These are phyloP conservation scores for Tetramorium simillimum DNA, from an alignment of 1,140 invertebrate species.

Conservation along the genomic window DNA sequence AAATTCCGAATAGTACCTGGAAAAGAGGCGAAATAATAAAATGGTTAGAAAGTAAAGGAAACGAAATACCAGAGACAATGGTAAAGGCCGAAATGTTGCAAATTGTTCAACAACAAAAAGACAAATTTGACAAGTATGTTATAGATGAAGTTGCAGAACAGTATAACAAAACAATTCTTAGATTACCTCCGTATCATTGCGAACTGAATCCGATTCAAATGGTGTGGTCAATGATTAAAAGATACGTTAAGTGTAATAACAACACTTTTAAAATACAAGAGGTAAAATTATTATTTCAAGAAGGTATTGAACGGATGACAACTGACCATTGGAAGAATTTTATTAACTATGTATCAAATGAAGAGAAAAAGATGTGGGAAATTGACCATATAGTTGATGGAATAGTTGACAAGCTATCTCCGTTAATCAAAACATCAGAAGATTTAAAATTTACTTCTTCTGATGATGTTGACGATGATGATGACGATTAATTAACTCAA, in stretches of 20 bases:
- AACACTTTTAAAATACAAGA: background rate
- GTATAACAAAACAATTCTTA: background rate
- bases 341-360: background rate
- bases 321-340: background rate
- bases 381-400: background rate
- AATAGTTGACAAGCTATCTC: background rate
- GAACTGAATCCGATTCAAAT: constrained; percentile 41
- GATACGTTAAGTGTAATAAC: background rate
- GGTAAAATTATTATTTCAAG: background rate
- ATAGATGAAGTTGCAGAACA: constrained; percentile 20
- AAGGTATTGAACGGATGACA: background rate
- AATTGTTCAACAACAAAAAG: background rate
- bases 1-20: background rate
- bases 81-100: background rate
- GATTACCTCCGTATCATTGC: constrained; percentile 36
- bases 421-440: background rate
- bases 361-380: background rate
- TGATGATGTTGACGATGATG: background rate
- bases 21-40: background rate
- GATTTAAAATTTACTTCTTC: background rate
- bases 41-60: constrained; percentile 3
- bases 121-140: constrained; percentile 3
- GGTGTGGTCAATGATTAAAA: constrained; percentile 24
- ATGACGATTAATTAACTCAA: background rate
- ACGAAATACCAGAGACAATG: background rate